Base-by-base conservation (phyloP, 2,888 invertebrate genomes). In the Trachelus stipa region DNA sequence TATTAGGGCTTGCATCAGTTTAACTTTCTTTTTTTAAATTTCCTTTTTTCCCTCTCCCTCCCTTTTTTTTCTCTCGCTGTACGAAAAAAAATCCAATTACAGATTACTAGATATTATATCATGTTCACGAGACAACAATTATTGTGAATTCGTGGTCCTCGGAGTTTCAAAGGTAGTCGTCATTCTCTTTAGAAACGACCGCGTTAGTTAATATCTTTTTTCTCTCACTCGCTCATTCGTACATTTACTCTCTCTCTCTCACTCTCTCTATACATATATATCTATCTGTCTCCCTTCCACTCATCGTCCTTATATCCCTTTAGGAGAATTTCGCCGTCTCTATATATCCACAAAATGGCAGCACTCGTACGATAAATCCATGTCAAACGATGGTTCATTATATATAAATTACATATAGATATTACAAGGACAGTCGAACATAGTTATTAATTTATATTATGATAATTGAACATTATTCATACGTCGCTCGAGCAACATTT, bases 111-210 rank as follows among this genome's bases (percentile, higher is more conserved):
- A 23, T 23, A 56, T 9, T 56, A 56, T 56, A 56, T 56, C 56
- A 56, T 23, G 56, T 56, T 56, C 23, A 78, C 80, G 80, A 71
- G 12, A 71, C 71, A 71, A 71, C 71, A 71, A 79, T 87, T 87
- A 87, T 88, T 87, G 86, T 85, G 84, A 84, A 80, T 85, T 85
- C 76, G 83, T 89, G 89, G 89, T 88, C 89, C 89, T 89, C 87
- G 81, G 79, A 83, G 86, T 88, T 88, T 83, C 84, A 79, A 68
- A 76, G 69, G 68, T 77, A 75, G 75, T 78, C 69, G 34, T 34
- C 23, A 33, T 74, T 77, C 37, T 34, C 33, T 33, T 40, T 71
- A 71, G 12, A 71, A 71, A 33, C 31, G 71, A 71, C 71, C 69
- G 31, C 31, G 3, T 31, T 34, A 11, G 11, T 33, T 33, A 15